Conservation (phyloP, 2,113 vertebrate species). For the Cyanocitta stelleri region DNA sequence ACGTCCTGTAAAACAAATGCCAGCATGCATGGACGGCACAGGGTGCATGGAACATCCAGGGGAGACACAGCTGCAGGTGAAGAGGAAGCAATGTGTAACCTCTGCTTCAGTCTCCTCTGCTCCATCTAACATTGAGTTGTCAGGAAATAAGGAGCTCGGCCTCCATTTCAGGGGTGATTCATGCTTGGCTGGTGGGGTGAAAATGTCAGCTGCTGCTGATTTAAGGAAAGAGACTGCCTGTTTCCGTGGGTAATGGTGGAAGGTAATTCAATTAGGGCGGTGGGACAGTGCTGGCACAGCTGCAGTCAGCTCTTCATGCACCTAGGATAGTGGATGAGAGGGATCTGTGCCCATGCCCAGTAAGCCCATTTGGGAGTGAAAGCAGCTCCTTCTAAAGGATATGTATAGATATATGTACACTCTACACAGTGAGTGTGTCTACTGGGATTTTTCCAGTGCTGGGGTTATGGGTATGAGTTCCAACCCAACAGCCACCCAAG, state of each 20-base stretch:
- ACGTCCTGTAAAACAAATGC: neutral
- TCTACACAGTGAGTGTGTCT: neutral
- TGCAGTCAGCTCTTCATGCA: neutral
- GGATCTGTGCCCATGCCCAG: neutral
- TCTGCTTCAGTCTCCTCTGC: neutral
- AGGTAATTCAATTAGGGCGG: neutral
- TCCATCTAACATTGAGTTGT: neutral
- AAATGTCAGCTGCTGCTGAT: neutral
- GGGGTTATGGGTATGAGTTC: neutral
- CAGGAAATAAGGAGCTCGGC: neutral
- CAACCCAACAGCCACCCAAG: neutral
- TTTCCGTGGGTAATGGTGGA: neutral
- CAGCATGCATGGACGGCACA: rapidly evolving
- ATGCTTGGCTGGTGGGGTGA: neutral
- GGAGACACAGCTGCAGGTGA: neutral
- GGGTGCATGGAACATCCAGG: rapidly evolving
- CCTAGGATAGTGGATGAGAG: neutral
- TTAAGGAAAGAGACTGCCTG: neutral
- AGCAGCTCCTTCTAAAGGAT: neutral
- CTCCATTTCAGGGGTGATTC: neutral
- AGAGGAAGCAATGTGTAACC: neutral
- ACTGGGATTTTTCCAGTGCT: neutral
- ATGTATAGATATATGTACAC: neutral
- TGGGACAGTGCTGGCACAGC: neutral
- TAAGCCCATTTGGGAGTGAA: neutral